phyloP scores from a whole-genome alignment of 64 coral and sea anemone genomes.

The Porites australiensis region DNA sequence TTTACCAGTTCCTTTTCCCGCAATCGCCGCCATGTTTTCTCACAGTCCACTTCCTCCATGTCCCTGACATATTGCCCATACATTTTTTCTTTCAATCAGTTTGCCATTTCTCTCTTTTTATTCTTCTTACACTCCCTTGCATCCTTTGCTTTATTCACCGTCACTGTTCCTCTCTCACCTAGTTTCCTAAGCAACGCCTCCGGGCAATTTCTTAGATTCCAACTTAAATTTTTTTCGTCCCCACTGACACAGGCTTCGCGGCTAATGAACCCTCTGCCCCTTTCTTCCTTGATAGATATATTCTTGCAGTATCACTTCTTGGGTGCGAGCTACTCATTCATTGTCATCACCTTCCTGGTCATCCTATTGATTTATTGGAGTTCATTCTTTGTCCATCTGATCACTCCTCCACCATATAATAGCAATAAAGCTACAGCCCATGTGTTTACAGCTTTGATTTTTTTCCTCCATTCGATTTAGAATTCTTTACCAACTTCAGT shows the following conservation, averaged over 20 bases:
- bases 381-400: background rate
- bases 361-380: too few species aligned
- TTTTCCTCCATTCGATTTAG: background rate
- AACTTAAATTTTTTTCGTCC: conserved; percentile 32
- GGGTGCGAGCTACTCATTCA: too few species aligned
- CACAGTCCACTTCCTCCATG: background rate
- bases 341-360: too few species aligned
- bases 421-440: too few species aligned
- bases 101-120: background rate
- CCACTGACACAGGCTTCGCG: background rate
- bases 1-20: background rate
- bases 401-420: background rate
- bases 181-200: conserved; percentile 4
- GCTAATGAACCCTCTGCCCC: conserved; percentile 22
- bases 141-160: background rate
- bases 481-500: background rate
- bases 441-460: background rate
- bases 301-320: background rate
- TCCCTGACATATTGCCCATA: background rate
- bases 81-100: too few species aligned
- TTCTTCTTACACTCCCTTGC: too few species aligned
- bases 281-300: conserved; percentile 2
- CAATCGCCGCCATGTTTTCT: background rate
- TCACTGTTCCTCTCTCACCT: conserved; percentile 4
- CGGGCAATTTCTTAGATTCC: background rate